These are phyloP conservation scores for Papilio aristodemus DNA, from an alignment of 1,140 invertebrate genomes.

Conservation along the genomic window DNA sequence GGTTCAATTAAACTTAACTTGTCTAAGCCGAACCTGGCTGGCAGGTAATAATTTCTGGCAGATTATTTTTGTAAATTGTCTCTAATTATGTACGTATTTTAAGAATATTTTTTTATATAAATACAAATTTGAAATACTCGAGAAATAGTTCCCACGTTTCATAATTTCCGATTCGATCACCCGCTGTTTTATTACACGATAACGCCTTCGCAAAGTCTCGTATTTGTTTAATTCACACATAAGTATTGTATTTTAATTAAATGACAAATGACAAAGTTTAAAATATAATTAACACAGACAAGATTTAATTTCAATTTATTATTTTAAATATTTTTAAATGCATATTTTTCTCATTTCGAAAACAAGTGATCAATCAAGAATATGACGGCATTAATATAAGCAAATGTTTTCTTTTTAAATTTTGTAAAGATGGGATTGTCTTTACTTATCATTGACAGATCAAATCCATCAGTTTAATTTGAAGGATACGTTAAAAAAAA, in stretches of 20 bases:
- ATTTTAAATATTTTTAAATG: too few relatives aligned
- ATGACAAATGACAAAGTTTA: background rate
- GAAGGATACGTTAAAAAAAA: too few relatives aligned
- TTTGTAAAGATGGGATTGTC: too few relatives aligned
- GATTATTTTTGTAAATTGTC: constrained; percentile 70
- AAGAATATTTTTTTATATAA: too few relatives aligned
- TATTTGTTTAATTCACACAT: constrained; percentile 6
- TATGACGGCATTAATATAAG: too few relatives aligned
- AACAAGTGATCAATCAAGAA: too few relatives aligned
- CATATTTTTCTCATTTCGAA: too few relatives aligned
- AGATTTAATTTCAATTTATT: too few relatives aligned
- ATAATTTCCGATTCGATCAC: background rate
- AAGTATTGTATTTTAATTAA: background rate
- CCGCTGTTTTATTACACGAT: constrained; percentile 13
- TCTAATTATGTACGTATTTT: constrained; percentile 27
- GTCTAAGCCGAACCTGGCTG: constrained; percentile 71
- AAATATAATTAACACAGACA: background rate
- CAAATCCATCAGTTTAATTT: too few relatives aligned
- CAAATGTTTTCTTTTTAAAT: too few relatives aligned
- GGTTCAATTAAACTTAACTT: constrained; percentile 75
- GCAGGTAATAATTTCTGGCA: constrained; percentile 68
- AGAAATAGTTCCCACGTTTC: constrained; percentile 9
- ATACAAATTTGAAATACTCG: background rate
- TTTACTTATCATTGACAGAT: too few relatives aligned
- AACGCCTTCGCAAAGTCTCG: background rate